Percentiles rank a stretch among this genome's conserved stretches.
These are phyloP conservation scores for Heterohyrax brucei DNA, from an alignment of 2,797 vertebrate species.

Conservation along the genomic window DNA sequence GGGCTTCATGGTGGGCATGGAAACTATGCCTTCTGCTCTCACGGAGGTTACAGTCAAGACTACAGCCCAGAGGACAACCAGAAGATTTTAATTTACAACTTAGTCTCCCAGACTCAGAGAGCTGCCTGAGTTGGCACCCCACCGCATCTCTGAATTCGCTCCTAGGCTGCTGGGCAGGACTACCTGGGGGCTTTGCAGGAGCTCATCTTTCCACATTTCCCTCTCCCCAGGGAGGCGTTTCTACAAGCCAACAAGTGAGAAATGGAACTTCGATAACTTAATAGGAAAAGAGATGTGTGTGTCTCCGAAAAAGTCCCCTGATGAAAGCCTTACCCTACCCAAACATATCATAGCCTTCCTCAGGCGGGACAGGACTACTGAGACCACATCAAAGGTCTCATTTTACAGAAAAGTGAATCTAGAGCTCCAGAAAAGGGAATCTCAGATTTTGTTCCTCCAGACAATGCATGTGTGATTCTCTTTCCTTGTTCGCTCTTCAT, in stretches of 20 bases:
- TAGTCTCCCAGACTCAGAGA: background rate
- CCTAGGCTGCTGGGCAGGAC: background rate
- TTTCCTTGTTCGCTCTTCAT: background rate
- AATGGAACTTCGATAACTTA: background rate
- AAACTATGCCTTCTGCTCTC: background rate
- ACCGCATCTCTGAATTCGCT: background rate
- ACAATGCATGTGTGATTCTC: background rate
- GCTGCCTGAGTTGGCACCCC: background rate
- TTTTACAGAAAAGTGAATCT: slow-evolving; percentile 30
- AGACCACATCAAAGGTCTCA: background rate
- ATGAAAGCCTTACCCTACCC: background rate
- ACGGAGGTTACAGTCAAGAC: background rate
- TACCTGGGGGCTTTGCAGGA: background rate
- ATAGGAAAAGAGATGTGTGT: background rate
- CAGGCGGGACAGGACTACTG: background rate
- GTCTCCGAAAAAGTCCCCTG: background rate
- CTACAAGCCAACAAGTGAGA: background rate
- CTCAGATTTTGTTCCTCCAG: background rate
- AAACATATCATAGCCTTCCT: rapidly evolving
- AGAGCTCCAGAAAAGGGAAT: background rate
- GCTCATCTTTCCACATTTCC: background rate
- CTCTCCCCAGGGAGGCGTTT: background rate
- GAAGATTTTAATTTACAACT: background rate
- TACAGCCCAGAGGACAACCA: background rate
- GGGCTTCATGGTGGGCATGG: background rate